Evolutionary conservation across 1,140 invertebrate genomes (phyloP), one percentile per base, ranked within the genome.

Genomic region (Propsilocerus akamusi): DNA sequence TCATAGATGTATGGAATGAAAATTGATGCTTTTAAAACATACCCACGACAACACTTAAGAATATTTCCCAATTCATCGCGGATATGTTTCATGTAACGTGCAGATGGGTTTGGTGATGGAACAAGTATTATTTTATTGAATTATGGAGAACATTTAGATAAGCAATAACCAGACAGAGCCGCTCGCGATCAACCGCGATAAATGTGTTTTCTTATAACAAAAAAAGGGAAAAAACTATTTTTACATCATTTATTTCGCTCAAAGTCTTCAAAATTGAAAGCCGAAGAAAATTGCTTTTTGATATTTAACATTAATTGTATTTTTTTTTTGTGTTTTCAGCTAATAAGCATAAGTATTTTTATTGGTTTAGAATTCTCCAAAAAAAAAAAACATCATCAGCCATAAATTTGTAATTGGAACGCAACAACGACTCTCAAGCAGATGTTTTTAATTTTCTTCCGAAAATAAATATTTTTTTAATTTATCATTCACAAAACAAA

Each of bases 371-470:
- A 30, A 11, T 30, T 30, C n/a, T 30, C 28, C 10, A 12, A 30
- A n/a, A 30, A 30, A 30, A 30, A 12, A 7, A 30, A 30, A 30
- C n/a, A n/a, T n/a, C n/a, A n/a, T n/a, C 22, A 14, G 14, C 22
- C 34, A 41, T 41, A 41, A 41, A 41, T 41, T 41, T 41, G 34
- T 41, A 41, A 41, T 41, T 17, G 14, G 17, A 41, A 41, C 34
- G 14, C 17, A 7, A 14, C 28, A 30, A 4, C 28, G 28, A 20
- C 22, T 7, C 17, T 41, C 34, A n/a, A 41, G 34, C 34, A 41
- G 34, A 41, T 41, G 34, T 41, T 41, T 41, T 41, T 41, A 41
- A 41, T 41, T 41, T 41, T 41, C 14, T 41, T 41, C 34, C 34
- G 22, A 41, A 41, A 41, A 41, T 41, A 2, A 20, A n/a, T 17